Conservation (phyloP, 2,113 vertebrate species). For the Corythornis cristatus region DNA sequence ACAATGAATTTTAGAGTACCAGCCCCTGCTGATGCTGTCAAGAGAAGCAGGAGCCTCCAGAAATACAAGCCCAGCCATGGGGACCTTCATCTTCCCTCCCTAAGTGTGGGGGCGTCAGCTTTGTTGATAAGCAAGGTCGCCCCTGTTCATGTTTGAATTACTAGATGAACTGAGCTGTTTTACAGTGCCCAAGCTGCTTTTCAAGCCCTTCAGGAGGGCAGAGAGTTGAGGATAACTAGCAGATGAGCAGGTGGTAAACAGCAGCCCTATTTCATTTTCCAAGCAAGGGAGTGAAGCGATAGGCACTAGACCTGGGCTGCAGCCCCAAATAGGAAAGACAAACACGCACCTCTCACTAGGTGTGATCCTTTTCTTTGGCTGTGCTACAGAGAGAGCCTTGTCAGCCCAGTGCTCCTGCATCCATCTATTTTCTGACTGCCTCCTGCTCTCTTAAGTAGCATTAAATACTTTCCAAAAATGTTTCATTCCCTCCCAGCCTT, state of each 20-base stretch:
- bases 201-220: background rate
- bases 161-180: background rate
- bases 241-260: background rate
- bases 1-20: background rate
- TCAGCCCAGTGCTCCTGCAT: background rate
- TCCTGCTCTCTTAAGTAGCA: constrained; percentile 10
- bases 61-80: background rate
- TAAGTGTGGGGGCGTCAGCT: background rate
- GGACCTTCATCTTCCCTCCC: background rate
- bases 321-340: background rate
- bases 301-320: background rate
- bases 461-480: constrained; percentile 16
- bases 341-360: background rate
- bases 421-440: background rate
- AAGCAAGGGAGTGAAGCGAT: background rate
- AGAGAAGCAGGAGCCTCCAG: background rate
- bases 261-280: background rate
- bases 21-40: background rate
- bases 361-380: background rate
- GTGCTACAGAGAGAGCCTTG: constrained; percentile 13
- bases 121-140: background rate
- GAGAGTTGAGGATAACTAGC: background rate
- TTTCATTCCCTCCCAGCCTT: constrained; percentile 43
- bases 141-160: background rate
- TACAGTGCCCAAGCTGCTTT: background rate